Evolutionary conservation across 2,797 vertebrate species (phyloP), one percentile per base, ranked within the genome.

Genomic region (Adrianichthys oophorus): DNA sequence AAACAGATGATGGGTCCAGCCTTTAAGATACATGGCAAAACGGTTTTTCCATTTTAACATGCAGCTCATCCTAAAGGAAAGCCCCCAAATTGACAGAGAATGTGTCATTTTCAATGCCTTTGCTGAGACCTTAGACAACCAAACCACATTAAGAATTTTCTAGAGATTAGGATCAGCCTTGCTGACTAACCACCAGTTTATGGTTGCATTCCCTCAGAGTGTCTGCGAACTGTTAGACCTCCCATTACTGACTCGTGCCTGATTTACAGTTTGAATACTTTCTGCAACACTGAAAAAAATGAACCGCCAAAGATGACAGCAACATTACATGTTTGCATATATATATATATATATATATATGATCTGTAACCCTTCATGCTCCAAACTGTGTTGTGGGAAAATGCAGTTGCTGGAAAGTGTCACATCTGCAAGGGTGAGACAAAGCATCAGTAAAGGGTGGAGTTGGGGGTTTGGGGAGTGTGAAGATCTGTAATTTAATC

Each of bases 401-500:
- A 74, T 6, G 46, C 49, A 56, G 80, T 80, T 56, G 83, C 87
- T 90, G 89, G 82, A 77, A 78, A 88, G 83, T 85, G 79, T 92
- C 87, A 87, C 78, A 74, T 84, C 70, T 86, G 75, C 80, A 80
- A 79, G 70, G 59, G 70, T 70, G 81, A 78, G 72, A 69, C 71
- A 32, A 60, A 58, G 62, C 15, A 44, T 54, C 26, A 41, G 56
- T 41, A 51, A 56, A 62, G 43, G 46, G 53, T 37, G 50, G 23
- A 49, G 21, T 42, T 40, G 69, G 68, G 74, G 70, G 56, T 65
- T 85, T 66, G 73, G 69, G 67, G 79, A 80, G 78, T 64, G 45
- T 59, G 84, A 76, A 77, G 73, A 84, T 86, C 61, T 84, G 83
- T 87, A 85, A 90, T 89, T 90, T 86, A 91, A 90, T 89, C 79